Percentiles rank a stretch among this genome's conserved stretches.
Conservation (phyloP, 2,113 vertebrate species). For the Tapirus terrestris region DNA sequence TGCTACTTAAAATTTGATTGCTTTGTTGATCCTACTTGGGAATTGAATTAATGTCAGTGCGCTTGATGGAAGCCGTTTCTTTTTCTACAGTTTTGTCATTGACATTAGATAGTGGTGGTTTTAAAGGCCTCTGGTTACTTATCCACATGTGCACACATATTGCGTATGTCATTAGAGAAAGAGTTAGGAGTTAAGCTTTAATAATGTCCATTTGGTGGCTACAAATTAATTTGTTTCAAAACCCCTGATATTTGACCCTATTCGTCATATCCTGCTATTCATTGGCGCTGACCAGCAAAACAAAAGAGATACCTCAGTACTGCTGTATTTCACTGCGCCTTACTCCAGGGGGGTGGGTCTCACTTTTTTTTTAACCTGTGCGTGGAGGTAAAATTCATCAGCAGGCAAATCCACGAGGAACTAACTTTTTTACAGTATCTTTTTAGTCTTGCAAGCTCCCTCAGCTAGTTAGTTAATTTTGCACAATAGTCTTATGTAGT, state of each 20-base stretch:
- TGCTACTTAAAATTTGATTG: neutral
- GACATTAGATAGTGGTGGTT: neutral
- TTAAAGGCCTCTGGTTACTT: neutral
- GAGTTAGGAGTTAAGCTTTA: slow-evolving; percentile 40
- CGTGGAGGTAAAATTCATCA: neutral
- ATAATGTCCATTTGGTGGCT: neutral
- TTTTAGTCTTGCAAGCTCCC: neutral
- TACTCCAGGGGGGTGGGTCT: neutral
- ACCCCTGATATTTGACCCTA: neutral
- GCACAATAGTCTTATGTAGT: neutral
- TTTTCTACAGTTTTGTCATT: slow-evolving; percentile 4
- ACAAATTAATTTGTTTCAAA: neutral
- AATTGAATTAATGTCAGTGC: neutral
- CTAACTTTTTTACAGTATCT: neutral
- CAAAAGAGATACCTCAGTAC: neutral
- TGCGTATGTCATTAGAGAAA: neutral
- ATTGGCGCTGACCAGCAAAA: neutral
- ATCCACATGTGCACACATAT: neutral
- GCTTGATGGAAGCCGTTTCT: neutral
- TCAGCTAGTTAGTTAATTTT: slow-evolving; percentile 20
- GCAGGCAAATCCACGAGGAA: neutral
- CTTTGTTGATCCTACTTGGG: neutral
- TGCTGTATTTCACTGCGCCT: neutral
- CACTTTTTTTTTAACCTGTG: neutral
- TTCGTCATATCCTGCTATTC: neutral